Conservation (phyloP, 2,888 invertebrate species). For the Callosobruchus maculatus region DNA sequence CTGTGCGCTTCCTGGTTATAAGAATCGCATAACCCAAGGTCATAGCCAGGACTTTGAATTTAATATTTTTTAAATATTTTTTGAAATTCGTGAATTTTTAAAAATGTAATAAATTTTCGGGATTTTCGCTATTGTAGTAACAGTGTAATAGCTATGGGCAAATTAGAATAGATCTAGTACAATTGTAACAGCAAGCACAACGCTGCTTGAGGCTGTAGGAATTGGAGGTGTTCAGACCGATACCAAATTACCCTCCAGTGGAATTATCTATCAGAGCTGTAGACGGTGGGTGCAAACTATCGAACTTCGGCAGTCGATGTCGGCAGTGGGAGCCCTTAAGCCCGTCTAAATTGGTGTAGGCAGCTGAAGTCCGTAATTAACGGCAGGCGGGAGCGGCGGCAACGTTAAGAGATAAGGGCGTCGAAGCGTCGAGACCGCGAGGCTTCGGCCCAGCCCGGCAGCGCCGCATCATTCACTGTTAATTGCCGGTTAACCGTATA, state of each 20-base stretch:
- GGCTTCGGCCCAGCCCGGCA: no score
- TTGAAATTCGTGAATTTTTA: no score
- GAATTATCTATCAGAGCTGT: background rate
- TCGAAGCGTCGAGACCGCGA: background rate
- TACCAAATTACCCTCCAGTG: background rate
- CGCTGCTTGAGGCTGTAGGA: no score
- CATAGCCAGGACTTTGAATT: no score
- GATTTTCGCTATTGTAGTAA: no score
- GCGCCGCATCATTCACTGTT: background rate
- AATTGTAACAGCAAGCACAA: no score
- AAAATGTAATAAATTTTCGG: no score
- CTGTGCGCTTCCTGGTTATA: no score
- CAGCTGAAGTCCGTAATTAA: background rate
- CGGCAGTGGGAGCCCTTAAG: background rate
- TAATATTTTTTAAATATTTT: no score
- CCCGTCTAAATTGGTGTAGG: background rate
- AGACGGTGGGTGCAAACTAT: background rate
- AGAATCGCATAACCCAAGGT: no score
- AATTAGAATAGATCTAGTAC: no score
- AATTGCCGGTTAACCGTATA: background rate
- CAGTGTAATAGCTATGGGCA: no score
- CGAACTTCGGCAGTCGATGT: background rate
- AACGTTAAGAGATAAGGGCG: background rate
- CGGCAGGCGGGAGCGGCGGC: background rate
- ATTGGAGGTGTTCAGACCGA: background rate